These are phyloP conservation scores for Watsonalla binaria DNA, from an alignment of 2,888 invertebrate genomes.

Conservation along the genomic window DNA sequence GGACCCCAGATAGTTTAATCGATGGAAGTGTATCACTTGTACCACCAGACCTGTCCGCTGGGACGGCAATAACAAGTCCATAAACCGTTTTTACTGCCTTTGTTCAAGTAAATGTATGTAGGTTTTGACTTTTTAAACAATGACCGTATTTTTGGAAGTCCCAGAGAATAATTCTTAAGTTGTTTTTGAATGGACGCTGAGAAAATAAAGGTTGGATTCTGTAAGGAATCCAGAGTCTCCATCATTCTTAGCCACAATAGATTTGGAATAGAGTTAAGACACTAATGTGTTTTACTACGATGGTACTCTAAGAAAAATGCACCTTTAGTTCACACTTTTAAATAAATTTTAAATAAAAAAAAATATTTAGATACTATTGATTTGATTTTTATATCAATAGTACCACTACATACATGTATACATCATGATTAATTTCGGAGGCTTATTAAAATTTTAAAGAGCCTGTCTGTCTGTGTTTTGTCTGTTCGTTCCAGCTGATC, in stretches of 20 bases:
- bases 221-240: not conserved
- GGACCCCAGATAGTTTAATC: not conserved
- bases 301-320: too few species aligned
- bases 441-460: too few species aligned
- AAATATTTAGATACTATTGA: too few species aligned
- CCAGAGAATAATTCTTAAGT: constrained; percentile 57
- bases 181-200: constrained; percentile 46
- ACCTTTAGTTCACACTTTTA: too few species aligned
- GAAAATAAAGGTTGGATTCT: constrained; percentile 15
- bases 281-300: too few species aligned
- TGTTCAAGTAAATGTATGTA: constrained; percentile 77
- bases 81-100: constrained; percentile 79
- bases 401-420: too few species aligned
- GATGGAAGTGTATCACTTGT: constrained; percentile 18
- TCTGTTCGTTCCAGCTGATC: too few species aligned
- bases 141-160: constrained; percentile 70
- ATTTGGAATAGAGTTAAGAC: not conserved
- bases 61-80: constrained; percentile 77
- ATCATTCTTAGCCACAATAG: not conserved
- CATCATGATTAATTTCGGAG: too few species aligned
- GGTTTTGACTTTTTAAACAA: constrained; percentile 78
- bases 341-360: too few species aligned
- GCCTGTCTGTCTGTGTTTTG: too few species aligned
- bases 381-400: too few species aligned
- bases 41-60: constrained; percentile 55